Conservation (phyloP, 2,113 vertebrate genomes). For the Regulus satrapa region DNA sequence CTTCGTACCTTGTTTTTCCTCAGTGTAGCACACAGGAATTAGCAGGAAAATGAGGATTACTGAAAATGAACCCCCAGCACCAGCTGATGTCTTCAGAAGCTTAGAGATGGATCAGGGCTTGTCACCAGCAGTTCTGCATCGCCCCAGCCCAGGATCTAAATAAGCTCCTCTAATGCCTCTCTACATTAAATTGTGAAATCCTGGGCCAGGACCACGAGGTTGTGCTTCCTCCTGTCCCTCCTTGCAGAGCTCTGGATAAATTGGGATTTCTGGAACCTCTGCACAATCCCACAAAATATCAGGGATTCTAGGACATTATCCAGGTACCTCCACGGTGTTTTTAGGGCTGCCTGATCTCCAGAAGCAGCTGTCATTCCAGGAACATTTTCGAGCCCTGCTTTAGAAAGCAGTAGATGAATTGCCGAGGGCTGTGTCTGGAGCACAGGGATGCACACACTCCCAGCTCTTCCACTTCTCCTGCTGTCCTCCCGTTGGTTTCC, state of each 20-base stretch:
- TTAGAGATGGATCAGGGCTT: background rate
- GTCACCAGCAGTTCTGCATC: background rate
- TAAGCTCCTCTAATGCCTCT: background rate
- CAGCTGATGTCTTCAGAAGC: background rate
- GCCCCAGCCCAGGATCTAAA: background rate
- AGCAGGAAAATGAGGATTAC: background rate
- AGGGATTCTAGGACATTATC: accelerated
- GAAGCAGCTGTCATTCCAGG: background rate
- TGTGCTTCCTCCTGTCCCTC: background rate
- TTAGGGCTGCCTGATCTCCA: background rate
- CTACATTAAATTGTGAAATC: background rate
- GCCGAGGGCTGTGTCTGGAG: background rate
- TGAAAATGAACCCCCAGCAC: background rate
- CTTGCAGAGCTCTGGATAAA: background rate
- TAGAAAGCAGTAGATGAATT: background rate
- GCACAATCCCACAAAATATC: accelerated
- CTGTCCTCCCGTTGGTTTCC: accelerated
- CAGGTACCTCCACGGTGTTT: background rate
- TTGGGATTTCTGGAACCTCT: background rate
- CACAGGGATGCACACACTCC: background rate
- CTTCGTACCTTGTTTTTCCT: background rate
- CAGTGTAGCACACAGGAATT: background rate
- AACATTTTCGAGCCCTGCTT: accelerated
- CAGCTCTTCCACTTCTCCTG: background rate
- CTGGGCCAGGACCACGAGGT: background rate